These are phyloP conservation scores for Grus americana DNA, from an alignment of 2,113 vertebrate genomes.

Conservation along the genomic window DNA sequence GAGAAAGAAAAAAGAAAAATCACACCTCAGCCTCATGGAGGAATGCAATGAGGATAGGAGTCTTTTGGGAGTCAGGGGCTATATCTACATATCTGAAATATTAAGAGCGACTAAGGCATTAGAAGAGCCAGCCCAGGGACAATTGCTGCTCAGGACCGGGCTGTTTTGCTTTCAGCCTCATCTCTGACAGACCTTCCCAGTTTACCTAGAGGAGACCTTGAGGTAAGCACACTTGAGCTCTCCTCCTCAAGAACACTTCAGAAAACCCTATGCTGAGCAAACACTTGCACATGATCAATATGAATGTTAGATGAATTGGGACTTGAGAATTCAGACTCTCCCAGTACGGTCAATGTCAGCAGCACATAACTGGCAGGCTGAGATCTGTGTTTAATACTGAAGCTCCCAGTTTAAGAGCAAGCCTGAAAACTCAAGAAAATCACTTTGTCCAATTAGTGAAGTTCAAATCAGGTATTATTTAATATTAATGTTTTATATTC, in stretches of 20 bases:
- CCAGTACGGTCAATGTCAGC: not conserved
- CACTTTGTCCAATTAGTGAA: not conserved
- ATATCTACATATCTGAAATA: not conserved
- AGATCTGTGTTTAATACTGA: not conserved
- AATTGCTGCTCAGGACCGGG: not conserved
- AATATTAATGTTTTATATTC: not conserved
- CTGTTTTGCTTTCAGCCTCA: not conserved
- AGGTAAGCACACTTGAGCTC: constrained; percentile 21
- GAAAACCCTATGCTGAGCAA: not conserved
- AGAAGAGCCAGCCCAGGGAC: not conserved
- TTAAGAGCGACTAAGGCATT: not conserved
- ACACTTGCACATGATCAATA: not conserved
- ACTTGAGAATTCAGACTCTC: constrained; percentile 20
- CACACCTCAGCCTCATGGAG: rapidly evolving
- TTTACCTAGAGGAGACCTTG: constrained; percentile 9
- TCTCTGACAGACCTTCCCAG: not conserved
- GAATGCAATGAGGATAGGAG: not conserved
- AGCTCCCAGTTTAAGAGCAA: not conserved
- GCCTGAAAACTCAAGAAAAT: not conserved
- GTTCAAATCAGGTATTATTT: not conserved
- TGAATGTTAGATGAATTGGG: not conserved
- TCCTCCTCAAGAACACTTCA: constrained; percentile 24
- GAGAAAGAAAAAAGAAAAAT: not conserved
- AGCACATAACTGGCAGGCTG: not conserved
- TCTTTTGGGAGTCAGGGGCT: not conserved